Conservation (phyloP, 1,140 invertebrate species). For the Popillia japonica region DNA sequence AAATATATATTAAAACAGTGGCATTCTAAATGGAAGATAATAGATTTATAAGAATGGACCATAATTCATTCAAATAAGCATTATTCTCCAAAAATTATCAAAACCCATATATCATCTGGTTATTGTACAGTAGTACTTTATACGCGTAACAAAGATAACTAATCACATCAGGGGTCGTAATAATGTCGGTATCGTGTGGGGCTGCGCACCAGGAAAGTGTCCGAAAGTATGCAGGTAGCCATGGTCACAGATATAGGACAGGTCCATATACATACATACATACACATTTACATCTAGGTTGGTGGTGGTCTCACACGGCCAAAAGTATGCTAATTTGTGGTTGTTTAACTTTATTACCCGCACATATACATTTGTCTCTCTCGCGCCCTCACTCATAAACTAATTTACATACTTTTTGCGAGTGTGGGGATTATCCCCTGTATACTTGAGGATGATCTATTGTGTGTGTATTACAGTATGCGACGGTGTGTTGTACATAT, state of each 20-base stretch:
- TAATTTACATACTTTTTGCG: slow-evolving; percentile 19
- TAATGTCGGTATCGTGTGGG: neutral
- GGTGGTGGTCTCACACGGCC: neutral
- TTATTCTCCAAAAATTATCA: slow-evolving; percentile 7
- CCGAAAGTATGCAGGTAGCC: slow-evolving; percentile 1
- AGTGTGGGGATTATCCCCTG: neutral
- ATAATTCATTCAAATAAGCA: neutral
- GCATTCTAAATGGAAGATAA: neutral
- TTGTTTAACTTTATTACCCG: slow-evolving; percentile 15
- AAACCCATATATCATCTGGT: neutral
- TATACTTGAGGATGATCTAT: slow-evolving; percentile 15
- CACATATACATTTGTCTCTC: slow-evolving; percentile 10
- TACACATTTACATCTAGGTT: neutral
- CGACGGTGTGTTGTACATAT: slow-evolving; percentile 2
- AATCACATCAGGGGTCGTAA: neutral
- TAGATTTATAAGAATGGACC: neutral
- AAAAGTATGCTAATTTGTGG: slow-evolving; percentile 4
- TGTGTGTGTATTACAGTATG: slow-evolving; percentile 2
- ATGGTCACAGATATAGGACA: neutral
- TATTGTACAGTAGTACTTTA: neutral
- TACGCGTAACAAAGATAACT: neutral
- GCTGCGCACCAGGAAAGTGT: neutral
- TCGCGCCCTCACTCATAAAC: slow-evolving; percentile 5
- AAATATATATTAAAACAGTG: too few relatives aligned
- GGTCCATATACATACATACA: neutral